Conservation (phyloP, 2,888 invertebrate species). For the Aphrophora alni region DNA sequence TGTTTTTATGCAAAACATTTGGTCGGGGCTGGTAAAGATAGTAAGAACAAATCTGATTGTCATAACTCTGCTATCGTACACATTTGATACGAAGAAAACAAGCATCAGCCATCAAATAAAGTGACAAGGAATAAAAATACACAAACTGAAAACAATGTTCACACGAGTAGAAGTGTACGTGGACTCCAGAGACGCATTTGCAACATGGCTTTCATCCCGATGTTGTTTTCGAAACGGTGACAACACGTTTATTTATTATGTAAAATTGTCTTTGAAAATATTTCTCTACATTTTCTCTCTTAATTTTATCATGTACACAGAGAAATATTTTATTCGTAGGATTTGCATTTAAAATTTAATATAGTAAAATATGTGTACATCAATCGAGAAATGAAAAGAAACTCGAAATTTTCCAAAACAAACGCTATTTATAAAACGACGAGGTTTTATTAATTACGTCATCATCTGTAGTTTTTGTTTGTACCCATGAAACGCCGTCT, state of each 20-base stretch:
- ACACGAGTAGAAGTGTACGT: neutral
- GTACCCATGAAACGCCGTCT: too few species aligned
- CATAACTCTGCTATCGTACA: neutral
- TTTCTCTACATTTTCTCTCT: neutral
- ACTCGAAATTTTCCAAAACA: too few species aligned
- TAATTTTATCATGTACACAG: neutral
- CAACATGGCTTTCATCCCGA: neutral
- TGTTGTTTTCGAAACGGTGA: neutral
- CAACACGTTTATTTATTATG: neutral
- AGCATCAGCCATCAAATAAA: neutral
- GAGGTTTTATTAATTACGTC: too few species aligned
- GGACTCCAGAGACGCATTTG: neutral
- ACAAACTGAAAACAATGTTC: neutral
- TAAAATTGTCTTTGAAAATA: neutral
- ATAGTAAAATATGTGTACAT: too few species aligned
- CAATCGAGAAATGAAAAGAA: too few species aligned
- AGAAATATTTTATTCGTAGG: too few species aligned
- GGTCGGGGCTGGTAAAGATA: too few species aligned
- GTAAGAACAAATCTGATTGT: neutral
- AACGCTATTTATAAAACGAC: too few species aligned
- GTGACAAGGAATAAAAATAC: neutral
- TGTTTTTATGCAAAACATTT: too few species aligned
- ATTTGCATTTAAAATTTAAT: too few species aligned
- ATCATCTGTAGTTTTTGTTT: too few species aligned
- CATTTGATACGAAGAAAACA: neutral